These are phyloP conservation scores for Drosophila nr. medialis DNA, from an alignment of 2,888 invertebrate genomes.

Conservation along the genomic window DNA sequence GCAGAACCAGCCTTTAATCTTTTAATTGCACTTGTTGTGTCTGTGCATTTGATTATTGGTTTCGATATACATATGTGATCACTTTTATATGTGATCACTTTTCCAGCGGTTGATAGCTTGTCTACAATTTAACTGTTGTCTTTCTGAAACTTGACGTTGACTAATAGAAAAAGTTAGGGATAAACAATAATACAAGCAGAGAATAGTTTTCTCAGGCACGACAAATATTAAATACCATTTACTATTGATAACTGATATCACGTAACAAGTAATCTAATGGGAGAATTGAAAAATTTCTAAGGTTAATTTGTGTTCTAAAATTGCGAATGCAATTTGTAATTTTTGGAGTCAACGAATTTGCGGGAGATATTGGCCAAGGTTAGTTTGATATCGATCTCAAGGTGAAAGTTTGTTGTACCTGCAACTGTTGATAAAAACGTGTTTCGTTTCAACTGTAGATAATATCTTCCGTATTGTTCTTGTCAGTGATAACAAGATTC, in stretches of 20 bases:
- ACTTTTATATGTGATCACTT: background rate
- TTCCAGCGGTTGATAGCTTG: background rate
- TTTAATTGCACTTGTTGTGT: constrained; percentile 18
- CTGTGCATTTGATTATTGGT: constrained; percentile 12
- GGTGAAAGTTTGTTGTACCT: background rate
- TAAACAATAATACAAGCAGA: background rate
- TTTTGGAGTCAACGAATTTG: background rate
- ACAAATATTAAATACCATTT: background rate
- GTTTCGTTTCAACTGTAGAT: background rate
- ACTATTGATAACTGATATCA: background rate
- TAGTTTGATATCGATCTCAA: background rate
- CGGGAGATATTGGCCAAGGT: background rate
- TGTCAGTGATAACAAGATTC: background rate
- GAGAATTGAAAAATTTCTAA: background rate
- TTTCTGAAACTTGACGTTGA: background rate
- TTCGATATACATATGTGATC: background rate
- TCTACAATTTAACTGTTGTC: background rate
- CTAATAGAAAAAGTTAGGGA: background rate
- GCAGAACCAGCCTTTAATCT: constrained; percentile 12
- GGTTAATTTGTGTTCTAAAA: background rate
- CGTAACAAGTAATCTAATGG: background rate
- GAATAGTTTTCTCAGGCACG: background rate
- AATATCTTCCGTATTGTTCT: background rate
- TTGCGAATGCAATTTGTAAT: background rate
- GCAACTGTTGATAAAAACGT: background rate